Evolutionary conservation across 2,888 invertebrate genomes (phyloP).

Genomic region (Adelphocoris suturalis): DNA sequence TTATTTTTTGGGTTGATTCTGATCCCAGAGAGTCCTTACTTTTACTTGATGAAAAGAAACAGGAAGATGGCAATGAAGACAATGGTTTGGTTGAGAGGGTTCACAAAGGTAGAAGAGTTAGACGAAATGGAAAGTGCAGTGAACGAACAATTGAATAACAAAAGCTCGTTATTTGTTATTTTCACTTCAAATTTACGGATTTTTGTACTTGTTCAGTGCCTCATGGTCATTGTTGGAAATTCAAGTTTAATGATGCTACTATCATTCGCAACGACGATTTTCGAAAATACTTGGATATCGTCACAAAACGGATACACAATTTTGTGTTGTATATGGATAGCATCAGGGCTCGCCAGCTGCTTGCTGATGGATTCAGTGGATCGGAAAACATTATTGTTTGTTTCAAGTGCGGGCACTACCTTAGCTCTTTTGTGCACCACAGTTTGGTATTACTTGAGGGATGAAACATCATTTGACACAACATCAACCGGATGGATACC

Average conservation of each 20-base stretch:
- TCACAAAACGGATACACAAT: constrained; percentile 72
- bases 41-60: constrained; percentile 81
- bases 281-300: constrained; percentile 73
- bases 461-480: constrained; percentile 74
- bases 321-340: constrained; percentile 72
- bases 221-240: constrained; percentile 71
- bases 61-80: constrained; percentile 32
- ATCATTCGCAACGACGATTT: constrained; percentile 73
- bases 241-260: constrained; percentile 75
- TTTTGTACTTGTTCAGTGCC: constrained; percentile 72
- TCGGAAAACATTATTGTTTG: constrained; percentile 73
- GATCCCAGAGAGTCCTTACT: constrained; percentile 84
- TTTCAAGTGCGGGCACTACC: constrained; percentile 72
- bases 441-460: constrained; percentile 72
- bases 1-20: constrained; percentile 80
- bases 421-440: constrained; percentile 61
- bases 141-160: constrained; percentile 72
- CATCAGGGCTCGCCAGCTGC: constrained; percentile 65
- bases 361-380: constrained; percentile 74
- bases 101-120: constrained; percentile 54
- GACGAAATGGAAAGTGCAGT: constrained; percentile 71
- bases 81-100: constrained; percentile 71
- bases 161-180: constrained; percentile 70
- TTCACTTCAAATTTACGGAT: constrained; percentile 73
- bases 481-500: constrained; percentile 79